Conservation (phyloP, 2,888 invertebrate species). For the Tinea pellionella region DNA sequence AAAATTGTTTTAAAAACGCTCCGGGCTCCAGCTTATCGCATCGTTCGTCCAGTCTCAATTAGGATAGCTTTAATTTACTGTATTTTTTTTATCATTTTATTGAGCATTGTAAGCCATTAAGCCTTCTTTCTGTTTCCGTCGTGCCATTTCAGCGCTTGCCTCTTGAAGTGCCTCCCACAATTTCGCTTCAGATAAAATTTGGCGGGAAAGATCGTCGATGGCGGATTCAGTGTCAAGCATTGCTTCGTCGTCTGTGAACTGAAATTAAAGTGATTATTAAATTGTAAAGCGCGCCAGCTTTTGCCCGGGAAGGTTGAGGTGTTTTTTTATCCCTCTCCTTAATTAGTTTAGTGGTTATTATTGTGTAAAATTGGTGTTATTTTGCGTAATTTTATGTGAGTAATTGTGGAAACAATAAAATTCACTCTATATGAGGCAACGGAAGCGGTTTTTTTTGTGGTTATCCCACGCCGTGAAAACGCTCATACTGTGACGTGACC, state of each 20-base stretch:
- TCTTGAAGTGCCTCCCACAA: conserved; percentile 85
- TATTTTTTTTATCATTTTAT: conserved; percentile 18
- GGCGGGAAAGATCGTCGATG: conserved; percentile 80
- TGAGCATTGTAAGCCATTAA: conserved; percentile 28
- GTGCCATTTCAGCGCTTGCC: conserved; percentile 76
- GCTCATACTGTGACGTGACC: too few species aligned
- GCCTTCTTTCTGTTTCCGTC: conserved; percentile 68
- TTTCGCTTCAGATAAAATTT: conserved; percentile 82
- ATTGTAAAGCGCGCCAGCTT: too few species aligned
- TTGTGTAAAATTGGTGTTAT: too few species aligned
- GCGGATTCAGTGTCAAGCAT: conserved; percentile 77
- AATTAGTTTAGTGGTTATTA: too few species aligned
- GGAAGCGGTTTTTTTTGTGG: too few species aligned
- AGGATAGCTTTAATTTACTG: not conserved
- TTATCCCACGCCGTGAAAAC: too few species aligned
- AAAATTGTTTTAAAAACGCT: not conserved
- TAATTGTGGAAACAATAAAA: too few species aligned
- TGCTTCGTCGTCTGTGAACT: conserved; percentile 69
- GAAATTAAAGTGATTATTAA: conserved; percentile 18
- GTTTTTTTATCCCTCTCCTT: too few species aligned
- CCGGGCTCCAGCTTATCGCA: not conserved
- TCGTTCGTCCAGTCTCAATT: not conserved
- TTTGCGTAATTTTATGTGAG: too few species aligned
- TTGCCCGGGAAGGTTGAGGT: too few species aligned
- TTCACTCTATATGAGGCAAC: too few species aligned